Conservation (phyloP, 2,797 vertebrate species). For the Lindbergichthys nudifrons region DNA sequence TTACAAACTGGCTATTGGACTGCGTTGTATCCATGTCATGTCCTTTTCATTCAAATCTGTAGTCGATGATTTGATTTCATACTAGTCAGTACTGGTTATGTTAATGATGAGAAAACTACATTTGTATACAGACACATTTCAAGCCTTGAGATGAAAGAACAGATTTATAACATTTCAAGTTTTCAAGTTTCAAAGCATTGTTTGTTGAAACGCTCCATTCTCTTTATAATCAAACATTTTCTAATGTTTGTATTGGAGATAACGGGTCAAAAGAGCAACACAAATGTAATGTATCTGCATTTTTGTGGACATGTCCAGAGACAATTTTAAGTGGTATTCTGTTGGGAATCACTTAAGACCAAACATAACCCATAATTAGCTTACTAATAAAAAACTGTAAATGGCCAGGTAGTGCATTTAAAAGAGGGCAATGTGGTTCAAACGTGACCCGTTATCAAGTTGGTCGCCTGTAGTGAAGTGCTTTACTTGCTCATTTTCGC, state of each 20-base stretch:
- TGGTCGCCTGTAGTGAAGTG: background rate
- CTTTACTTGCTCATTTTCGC: constrained; percentile 58
- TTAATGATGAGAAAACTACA: background rate
- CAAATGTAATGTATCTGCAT: background rate
- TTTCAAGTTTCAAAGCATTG: background rate
- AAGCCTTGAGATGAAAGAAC: background rate
- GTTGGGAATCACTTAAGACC: background rate
- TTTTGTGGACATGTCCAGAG: constrained; percentile 1
- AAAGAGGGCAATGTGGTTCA: constrained; percentile 27
- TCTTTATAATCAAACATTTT: background rate
- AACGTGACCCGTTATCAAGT: constrained; percentile 35
- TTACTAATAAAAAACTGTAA: constrained; percentile 5
- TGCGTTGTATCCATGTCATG: too few species aligned
- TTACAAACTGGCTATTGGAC: too few species aligned
- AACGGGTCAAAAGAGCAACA: background rate
- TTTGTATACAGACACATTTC: background rate
- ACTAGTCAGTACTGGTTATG: background rate
- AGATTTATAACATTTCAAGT: constrained; percentile 3
- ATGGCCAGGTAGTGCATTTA: constrained; percentile 20
- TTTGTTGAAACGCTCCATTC: background rate
- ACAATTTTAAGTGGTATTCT: background rate
- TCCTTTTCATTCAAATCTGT: background rate
- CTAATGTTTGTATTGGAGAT: background rate
- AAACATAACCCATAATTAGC: constrained; percentile 13
- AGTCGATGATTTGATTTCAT: background rate